Evolutionary conservation across 2,888 invertebrate genomes (phyloP), one percentile per base, ranked within the genome.

Genomic region (Colostygia pectinataria): DNA sequence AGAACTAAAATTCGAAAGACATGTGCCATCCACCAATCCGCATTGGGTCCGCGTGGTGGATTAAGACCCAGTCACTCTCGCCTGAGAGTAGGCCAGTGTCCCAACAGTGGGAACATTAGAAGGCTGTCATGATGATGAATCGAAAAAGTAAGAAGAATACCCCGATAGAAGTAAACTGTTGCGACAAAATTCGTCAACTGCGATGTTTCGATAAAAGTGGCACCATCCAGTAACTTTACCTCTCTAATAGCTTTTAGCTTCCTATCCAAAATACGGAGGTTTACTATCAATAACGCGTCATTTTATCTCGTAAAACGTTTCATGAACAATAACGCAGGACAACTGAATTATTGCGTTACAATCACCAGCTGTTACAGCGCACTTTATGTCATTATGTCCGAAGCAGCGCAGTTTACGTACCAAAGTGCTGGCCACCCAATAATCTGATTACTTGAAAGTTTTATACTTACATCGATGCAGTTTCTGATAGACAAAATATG

Each of bases 281-380:
- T 81, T 80, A 79, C 77, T 81, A 82, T 79, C 81, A 83, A 83
- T 82, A 81, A 79, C 78, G 71, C 74, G 73, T 83, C 77, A 79
- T 80, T 80, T 76, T 79, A 76, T 65, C 65, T 65, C 68, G 71
- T 76, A 77, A 71, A 70, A 53, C 68, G 62, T 64, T 68, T 63
- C 63, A 70, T 63, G 62, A 69, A 69, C 62, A 63, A 67, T 71
- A 68, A 61, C 64, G 50, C 53, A 34, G 42, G 63, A 66, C 68
- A 68, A 74, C 70, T 70, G 63, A 74, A 65, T 55, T 53, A 51
- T 46, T 53, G 47, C 27, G 59, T 56, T 54, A 47, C 45, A 46
- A 49, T 47, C 20, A 29, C 31, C 34, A 37, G 24, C 34, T 38
- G 38, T 34, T 42, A 42, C 28, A 18, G 28, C 12, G n/a, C 31